Evolutionary conservation across 1,140 invertebrate species (phyloP).

Genomic region (Zaprionus ghesquierei): DNA sequence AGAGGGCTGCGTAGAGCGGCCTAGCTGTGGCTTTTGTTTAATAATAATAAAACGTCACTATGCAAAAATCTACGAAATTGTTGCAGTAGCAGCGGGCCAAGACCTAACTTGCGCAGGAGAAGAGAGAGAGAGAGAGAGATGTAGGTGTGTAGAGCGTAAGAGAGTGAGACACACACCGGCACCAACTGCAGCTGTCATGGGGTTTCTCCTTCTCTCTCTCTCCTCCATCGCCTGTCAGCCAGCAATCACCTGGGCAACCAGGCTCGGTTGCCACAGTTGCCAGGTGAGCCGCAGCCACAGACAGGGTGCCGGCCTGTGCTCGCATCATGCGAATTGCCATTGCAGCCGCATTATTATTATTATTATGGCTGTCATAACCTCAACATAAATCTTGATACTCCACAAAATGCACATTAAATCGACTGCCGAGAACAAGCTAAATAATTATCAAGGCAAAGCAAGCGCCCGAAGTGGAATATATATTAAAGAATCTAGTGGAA

Average conservation of each 20-base stretch:
- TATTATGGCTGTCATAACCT: conserved; percentile 25
- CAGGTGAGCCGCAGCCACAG: not conserved
- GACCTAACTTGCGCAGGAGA: not conserved
- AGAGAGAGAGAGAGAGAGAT: conserved; percentile 18
- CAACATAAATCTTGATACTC: not conserved
- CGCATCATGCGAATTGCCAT: conserved; percentile 40
- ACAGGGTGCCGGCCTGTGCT: conserved; percentile 1
- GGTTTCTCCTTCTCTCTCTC: conserved; percentile 5
- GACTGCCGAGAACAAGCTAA: not conserved
- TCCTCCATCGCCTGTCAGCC: conserved; percentile 52
- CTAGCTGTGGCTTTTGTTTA: conserved; percentile 52
- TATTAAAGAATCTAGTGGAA: not conserved
- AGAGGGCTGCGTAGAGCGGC: not conserved
- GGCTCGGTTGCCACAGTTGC: not conserved
- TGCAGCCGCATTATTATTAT: conserved; percentile 39
- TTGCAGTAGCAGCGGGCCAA: not conserved
- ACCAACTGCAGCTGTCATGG: conserved; percentile 63
- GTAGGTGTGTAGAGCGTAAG: not conserved
- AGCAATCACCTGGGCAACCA: conserved; percentile 70
- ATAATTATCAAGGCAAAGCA: not conserved
- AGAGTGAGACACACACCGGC: not conserved
- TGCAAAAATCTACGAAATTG: conserved; percentile 39
- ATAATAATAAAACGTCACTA: conserved; percentile 66
- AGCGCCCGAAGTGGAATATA: not conserved
- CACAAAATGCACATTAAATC: not conserved